phyloP scores from a whole-genome alignment of 2,888 invertebrate species.

The Conus canariensis region DNA sequence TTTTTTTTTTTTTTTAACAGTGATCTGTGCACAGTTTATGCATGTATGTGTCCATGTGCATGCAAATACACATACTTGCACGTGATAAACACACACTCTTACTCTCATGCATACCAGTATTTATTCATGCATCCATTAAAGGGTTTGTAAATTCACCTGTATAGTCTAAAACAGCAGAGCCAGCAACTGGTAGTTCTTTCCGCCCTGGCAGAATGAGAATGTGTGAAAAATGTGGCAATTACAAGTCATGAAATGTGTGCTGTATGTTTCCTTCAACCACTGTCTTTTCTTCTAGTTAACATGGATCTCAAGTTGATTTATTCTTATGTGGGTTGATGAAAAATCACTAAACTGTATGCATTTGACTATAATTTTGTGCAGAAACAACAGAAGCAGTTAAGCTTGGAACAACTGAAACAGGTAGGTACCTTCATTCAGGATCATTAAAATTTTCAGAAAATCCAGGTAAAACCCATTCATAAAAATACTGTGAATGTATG shows the following conservation, averaged over 20 bases:
- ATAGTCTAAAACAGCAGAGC: too few species aligned
- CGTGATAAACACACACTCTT: too few species aligned
- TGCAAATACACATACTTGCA: too few species aligned
- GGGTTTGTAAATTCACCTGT: too few species aligned
- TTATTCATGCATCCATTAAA: too few species aligned
- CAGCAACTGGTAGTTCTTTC: neutral
- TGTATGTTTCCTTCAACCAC: neutral
- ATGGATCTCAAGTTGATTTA: neutral
- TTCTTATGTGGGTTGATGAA: neutral
- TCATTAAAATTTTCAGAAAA: neutral
- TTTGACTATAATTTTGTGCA: conserved; percentile 46
- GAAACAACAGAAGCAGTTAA: conserved; percentile 51
- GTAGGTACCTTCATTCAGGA: conserved; percentile 36
- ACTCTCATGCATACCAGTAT: too few species aligned
- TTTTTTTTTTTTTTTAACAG: too few species aligned
- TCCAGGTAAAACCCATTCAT: neutral
- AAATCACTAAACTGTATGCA: neutral
- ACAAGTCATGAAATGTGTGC: neutral
- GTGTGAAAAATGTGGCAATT: neutral
- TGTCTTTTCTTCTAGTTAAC: neutral
- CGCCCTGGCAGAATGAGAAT: neutral
- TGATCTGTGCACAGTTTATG: too few species aligned
- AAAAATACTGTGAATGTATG: neutral
- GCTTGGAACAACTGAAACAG: conserved; percentile 52
- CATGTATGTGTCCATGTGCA: too few species aligned